Conservation (phyloP, 2,888 invertebrate genomes). For the Neuroscelio doddi region DNA sequence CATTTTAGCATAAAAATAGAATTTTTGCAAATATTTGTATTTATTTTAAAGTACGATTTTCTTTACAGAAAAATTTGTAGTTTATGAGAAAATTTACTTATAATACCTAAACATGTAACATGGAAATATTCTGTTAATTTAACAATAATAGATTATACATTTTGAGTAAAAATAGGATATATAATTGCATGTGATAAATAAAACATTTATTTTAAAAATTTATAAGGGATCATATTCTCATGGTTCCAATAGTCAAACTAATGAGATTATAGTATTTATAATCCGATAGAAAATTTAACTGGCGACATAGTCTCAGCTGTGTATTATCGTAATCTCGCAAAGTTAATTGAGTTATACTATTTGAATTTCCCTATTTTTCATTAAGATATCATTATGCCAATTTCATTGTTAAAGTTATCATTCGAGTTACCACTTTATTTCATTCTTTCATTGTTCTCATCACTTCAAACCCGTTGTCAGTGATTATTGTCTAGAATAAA, state of each 20-base stretch:
- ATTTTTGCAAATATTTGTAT: too few relatives aligned
- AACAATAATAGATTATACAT: too few relatives aligned
- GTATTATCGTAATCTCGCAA: slow-evolving; percentile 30
- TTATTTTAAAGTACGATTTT: too few relatives aligned
- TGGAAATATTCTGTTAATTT: too few relatives aligned
- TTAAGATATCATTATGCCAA: slow-evolving; percentile 30
- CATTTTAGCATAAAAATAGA: too few relatives aligned
- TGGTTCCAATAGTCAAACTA: slow-evolving; percentile 26
- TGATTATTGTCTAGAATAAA: slow-evolving; percentile 43
- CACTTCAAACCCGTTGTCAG: slow-evolving; percentile 37
- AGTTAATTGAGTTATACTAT: slow-evolving; percentile 33
- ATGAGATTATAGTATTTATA: slow-evolving; percentile 27
- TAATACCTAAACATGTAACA: too few relatives aligned
- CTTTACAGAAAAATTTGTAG: too few relatives aligned
- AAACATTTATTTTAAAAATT: slow-evolving; percentile 31
- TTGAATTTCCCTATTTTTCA: slow-evolving; percentile 21
- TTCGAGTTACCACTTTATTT: slow-evolving; percentile 37
- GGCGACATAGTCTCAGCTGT: slow-evolving; percentile 20
- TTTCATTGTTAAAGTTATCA: slow-evolving; percentile 23
- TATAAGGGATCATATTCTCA: not conserved
- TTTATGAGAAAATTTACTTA: too few relatives aligned
- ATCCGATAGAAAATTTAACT: slow-evolving; percentile 32
- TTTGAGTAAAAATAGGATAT: too few relatives aligned
- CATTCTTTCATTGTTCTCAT: slow-evolving; percentile 34
- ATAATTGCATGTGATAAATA: not conserved